A percentile compares a stretch with the other conserved stretches of the same genome.
These are phyloP conservation scores for Helostoma temminkii DNA, from an alignment of 2,797 vertebrate genomes.

Conservation along the genomic window DNA sequence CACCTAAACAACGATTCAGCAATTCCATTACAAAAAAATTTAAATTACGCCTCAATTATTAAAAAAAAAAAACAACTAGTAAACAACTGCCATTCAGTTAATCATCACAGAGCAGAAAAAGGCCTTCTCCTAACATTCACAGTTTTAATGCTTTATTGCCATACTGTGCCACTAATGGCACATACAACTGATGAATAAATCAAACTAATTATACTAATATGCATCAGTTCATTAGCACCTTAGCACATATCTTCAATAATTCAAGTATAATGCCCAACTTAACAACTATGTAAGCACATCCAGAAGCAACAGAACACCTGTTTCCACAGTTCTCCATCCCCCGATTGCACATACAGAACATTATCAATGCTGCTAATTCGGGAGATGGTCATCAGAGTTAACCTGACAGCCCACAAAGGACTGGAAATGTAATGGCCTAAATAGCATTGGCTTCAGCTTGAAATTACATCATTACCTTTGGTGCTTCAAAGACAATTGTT, in stretches of 20 bases:
- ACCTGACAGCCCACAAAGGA: slow-evolving; percentile 28
- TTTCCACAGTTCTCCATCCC: background rate
- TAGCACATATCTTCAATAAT: slow-evolving; percentile 2
- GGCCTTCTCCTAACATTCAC: background rate
- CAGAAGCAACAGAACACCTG: slow-evolving; percentile 4
- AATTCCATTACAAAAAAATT: slow-evolving; percentile 36
- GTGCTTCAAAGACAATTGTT: slow-evolving; percentile 15
- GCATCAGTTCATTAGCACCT: slow-evolving; percentile 12
- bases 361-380: slow-evolving; percentile 17
- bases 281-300: slow-evolving; percentile 2
- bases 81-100: background rate
- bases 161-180: no score
- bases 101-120: background rate
- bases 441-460: slow-evolving; percentile 31
- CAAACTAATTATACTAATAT: slow-evolving; percentile 1
- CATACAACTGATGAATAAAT: background rate
- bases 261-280: slow-evolving; percentile 3
- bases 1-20: slow-evolving; percentile 41
- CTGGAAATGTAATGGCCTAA: slow-evolving; percentile 19
- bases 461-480: slow-evolving; percentile 51
- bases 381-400: slow-evolving; percentile 30
- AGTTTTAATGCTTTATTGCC: background rate
- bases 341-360: background rate
- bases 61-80: no score
- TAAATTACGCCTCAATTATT: slow-evolving; percentile 13